These are phyloP conservation scores for Metalampra italica DNA, from an alignment of 2,888 invertebrate species.

Conservation along the genomic window DNA sequence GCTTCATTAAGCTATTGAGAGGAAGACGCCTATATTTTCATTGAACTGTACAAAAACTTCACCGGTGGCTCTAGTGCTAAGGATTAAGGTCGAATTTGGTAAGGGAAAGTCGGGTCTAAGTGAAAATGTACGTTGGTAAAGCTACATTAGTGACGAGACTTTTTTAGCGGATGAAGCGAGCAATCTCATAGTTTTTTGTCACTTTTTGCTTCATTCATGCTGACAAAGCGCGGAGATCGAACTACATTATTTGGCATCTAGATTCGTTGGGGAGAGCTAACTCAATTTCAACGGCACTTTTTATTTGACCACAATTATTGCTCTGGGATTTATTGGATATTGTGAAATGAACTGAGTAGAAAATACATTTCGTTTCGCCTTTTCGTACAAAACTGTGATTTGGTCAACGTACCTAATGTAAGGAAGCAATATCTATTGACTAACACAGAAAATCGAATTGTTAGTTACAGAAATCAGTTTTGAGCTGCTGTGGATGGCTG, in stretches of 20 bases:
- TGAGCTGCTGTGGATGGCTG: too few species aligned
- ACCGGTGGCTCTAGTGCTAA: background rate
- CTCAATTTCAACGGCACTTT: background rate
- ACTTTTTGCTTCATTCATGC: slow-evolving; percentile 12
- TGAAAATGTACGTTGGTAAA: background rate
- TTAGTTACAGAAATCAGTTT: too few species aligned
- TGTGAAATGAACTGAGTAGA: background rate
- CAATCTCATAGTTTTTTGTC: slow-evolving; percentile 8
- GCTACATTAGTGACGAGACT: slow-evolving; percentile 10
- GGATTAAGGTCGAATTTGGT: background rate
- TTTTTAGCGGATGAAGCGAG: slow-evolving; percentile 16
- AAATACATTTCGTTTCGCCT: too few species aligned
- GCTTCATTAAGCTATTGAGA: slow-evolving; percentile 3
- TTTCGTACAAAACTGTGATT: too few species aligned
- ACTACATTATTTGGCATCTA: background rate
- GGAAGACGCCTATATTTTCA: background rate
- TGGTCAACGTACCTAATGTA: too few species aligned
- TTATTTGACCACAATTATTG: background rate
- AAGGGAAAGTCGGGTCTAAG: background rate
- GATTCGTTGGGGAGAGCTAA: slow-evolving; percentile 2
- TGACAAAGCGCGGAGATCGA: slow-evolving; percentile 8
- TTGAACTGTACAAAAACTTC: background rate
- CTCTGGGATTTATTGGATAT: background rate
- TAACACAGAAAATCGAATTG: too few species aligned
- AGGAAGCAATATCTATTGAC: too few species aligned